Base-by-base conservation (phyloP, 2,113 vertebrate species). In the Pseudorasbora parva region DNA sequence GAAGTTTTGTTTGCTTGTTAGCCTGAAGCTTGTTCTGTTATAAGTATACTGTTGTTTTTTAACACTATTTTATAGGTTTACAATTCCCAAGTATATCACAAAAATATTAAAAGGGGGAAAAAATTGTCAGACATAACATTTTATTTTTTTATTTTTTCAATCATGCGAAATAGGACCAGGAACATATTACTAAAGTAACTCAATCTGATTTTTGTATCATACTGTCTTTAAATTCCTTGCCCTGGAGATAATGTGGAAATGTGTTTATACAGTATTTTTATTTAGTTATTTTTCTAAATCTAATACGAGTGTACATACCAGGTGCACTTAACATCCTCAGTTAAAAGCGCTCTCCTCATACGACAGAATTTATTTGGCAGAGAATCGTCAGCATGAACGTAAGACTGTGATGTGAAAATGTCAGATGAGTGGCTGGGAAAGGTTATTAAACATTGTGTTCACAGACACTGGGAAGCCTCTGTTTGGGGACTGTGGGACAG, bases 371-470 rank as follows among this genome's bases (percentile, higher is more conserved):
- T 80, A n/a, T 62, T 82, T 59, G 6, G 11, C 33, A 41, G 51
- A 17, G 19, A 69, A 56, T 33, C 68, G 54, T 59, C 33, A 25
- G 27, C 47, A 60, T 49, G 74, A 77, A 6, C 11, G 25, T 25
- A 78, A 81, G 69, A 66, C 19, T 69, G 59, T 12, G 72, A 76
- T 71, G 60, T 41, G 60, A 45, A 86, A 77, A 84, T 78, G 81
- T 59, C 71, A 77, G 37, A 49, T 74, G 57, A 66, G 74, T 69
- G 60, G 68, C 57, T 25, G 45, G 51, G 59, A 69, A n/a, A 49
- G 47, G 84, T 84, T 82, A 86, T 83, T 71, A 81, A 76, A 72
- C 73, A 6, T 33, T 82, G 19, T 15, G 30, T 4, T 7, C 49
- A 41, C 10, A 83, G 5, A 43, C 80, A 66, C 54, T 2, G 30